Evolutionary conservation across 2,113 vertebrate species (phyloP).

Genomic region (Lasiurus cinereus): DNA sequence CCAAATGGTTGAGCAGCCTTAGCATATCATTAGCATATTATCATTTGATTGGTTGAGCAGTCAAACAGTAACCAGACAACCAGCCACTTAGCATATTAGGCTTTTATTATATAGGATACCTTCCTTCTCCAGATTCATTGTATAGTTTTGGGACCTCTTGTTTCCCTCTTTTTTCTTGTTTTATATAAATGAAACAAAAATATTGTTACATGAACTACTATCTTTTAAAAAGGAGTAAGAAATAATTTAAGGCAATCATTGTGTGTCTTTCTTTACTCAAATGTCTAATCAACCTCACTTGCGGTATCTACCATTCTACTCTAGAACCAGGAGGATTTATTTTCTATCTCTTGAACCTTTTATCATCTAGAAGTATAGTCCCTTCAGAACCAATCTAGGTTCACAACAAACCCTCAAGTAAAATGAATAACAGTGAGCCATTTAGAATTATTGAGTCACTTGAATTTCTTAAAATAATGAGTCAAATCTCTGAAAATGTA

Average conservation of each 20-base stretch:
- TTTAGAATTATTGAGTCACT: background rate
- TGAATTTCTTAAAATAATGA: background rate
- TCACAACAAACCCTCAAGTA: background rate
- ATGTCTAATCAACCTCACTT: background rate
- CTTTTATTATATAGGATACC: too few relatives aligned
- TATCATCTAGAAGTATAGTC: background rate
- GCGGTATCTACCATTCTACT: background rate
- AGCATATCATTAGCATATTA: too few relatives aligned
- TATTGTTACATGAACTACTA: background rate
- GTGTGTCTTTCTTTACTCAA: background rate
- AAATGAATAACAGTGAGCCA: background rate
- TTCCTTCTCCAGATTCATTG: background rate
- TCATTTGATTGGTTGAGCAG: too few relatives aligned
- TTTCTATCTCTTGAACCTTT: background rate
- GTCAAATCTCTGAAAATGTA: accelerated
- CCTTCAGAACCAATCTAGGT: background rate
- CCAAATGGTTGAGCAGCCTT: too few relatives aligned
- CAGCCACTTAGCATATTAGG: too few relatives aligned
- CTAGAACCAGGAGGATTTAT: background rate
- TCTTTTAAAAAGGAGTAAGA: background rate
- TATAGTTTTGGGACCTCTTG: background rate
- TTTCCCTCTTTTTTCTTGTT: background rate
- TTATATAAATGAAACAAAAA: background rate
- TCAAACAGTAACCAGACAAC: too few relatives aligned
- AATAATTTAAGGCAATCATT: background rate